Conservation (phyloP, 1,140 invertebrate species). For the Drosophila micromelanica region DNA sequence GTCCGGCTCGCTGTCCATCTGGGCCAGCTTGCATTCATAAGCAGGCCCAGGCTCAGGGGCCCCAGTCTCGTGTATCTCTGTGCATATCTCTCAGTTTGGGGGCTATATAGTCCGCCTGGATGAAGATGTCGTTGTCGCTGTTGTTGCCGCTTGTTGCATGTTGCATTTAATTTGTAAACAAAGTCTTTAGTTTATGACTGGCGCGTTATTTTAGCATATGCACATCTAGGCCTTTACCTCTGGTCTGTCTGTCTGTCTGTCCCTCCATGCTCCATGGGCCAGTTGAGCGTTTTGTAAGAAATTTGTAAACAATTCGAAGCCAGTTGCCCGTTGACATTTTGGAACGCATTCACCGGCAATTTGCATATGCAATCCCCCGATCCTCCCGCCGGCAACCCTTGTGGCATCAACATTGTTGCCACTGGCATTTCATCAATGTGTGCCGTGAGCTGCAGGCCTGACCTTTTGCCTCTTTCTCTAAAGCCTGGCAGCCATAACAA, state of each 20-base stretch:
- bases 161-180: conserved; percentile 83
- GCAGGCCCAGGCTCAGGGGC: conserved; percentile 32
- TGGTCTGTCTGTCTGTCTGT: background rate
- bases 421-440: conserved; percentile 48
- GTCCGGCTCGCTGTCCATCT: conserved; percentile 33
- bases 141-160: conserved; percentile 74
- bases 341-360: conserved; percentile 59
- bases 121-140: conserved; percentile 52
- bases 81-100: conserved; percentile 38
- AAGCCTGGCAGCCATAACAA: conserved; percentile 68
- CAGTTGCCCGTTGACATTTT: conserved; percentile 29
- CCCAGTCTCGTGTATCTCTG: conserved; percentile 31
- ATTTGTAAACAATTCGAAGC: conserved; percentile 79
- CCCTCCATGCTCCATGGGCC: conserved; percentile 30
- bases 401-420: conserved; percentile 12
- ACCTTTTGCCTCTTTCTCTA: background rate
- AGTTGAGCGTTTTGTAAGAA: conserved; percentile 66
- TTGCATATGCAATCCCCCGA: conserved; percentile 55
- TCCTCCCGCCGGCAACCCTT: too few relatives aligned
- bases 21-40: conserved; percentile 63
- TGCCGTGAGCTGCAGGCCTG: conserved; percentile 12
- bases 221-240: conserved; percentile 51
- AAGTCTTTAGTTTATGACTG: conserved; percentile 83
- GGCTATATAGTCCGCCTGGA: conserved; percentile 61
- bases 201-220: conserved; percentile 80